Conservation (phyloP, 2,797 vertebrate genomes). For the Megalops cyprinoides region DNA sequence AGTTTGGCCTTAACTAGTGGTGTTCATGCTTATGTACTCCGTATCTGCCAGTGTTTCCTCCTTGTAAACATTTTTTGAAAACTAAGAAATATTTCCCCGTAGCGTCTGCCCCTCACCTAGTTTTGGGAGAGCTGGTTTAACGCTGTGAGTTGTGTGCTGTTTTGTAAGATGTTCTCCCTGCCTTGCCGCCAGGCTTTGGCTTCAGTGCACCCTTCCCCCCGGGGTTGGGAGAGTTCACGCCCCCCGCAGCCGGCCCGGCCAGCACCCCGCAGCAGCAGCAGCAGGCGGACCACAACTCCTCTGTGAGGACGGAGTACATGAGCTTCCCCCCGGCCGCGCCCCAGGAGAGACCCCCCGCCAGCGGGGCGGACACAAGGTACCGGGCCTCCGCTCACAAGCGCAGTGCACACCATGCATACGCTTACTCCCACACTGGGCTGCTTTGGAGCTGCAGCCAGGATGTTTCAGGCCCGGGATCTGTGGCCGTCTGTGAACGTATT, state of each 20-base stretch:
- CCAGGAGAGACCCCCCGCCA: constrained; percentile 84
- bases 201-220: constrained; percentile 81
- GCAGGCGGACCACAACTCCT: constrained; percentile 75
- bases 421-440: background rate
- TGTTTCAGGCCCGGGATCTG: too few species aligned
- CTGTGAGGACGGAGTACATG: constrained; percentile 90
- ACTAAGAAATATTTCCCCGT: too few species aligned
- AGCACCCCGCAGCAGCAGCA: constrained; percentile 39
- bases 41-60: background rate
- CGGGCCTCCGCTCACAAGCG: constrained; percentile 67
- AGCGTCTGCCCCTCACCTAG: background rate
- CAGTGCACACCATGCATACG: constrained; percentile 79
- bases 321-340: constrained; percentile 88
- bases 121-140: background rate
- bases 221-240: constrained; percentile 73
- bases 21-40: too few species aligned
- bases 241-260: constrained; percentile 60
- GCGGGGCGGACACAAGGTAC: constrained; percentile 82
- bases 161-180: background rate
- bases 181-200: constrained; percentile 76
- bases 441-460: background rate
- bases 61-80: background rate
- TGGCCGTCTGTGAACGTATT: too few species aligned
- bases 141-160: background rate
- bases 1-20: background rate